Evolutionary conservation across 2,113 vertebrate species (phyloP).

Genomic region (Petroica traversi): DNA sequence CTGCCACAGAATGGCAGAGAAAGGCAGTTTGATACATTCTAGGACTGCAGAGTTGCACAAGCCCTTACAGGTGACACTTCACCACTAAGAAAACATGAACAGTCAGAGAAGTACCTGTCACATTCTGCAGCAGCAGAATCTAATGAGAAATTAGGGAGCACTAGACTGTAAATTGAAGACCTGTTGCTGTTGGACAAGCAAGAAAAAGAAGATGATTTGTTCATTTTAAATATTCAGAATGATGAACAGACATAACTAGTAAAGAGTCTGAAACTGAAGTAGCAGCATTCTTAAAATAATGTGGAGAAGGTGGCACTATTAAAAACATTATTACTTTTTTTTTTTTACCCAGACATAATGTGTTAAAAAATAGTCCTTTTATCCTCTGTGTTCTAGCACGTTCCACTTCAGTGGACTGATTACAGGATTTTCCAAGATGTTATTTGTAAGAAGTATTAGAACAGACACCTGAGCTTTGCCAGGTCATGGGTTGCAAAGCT

Average conservation of each 20-base stretch:
- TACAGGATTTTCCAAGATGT: neutral
- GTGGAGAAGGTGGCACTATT: neutral
- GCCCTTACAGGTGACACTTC: neutral
- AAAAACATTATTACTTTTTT: neutral
- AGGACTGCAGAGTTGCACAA: neutral
- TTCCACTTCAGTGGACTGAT: neutral
- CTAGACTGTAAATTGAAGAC: neutral
- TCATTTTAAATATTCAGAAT: neutral
- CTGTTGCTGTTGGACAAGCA: neutral
- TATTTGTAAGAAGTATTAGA: neutral
- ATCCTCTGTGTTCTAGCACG: accelerated
- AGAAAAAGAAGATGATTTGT: neutral
- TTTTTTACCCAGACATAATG: neutral
- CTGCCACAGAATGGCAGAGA: neutral
- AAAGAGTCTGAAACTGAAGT: neutral
- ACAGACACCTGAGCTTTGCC: neutral
- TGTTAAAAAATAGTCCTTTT: neutral
- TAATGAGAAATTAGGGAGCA: neutral
- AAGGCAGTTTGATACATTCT: neutral
- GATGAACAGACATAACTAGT: neutral
- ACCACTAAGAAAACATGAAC: neutral
- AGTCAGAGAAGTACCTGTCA: neutral
- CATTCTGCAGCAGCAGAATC: neutral
- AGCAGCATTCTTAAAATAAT: neutral
- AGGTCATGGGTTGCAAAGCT: neutral